These are phyloP conservation scores for Pristis pectinata DNA, from an alignment of 2,797 vertebrate genomes.

Conservation along the genomic window DNA sequence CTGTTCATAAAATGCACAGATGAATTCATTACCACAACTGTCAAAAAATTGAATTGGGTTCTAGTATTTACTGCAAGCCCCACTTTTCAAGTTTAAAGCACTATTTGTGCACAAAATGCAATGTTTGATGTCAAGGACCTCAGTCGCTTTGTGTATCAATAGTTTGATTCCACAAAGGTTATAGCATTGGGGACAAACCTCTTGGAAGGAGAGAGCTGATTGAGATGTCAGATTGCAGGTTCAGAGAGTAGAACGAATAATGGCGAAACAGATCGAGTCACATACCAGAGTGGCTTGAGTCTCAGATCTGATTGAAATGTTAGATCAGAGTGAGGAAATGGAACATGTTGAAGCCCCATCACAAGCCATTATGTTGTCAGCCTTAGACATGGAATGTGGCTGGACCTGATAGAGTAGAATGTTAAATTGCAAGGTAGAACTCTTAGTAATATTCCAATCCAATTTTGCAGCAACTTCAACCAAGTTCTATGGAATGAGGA, in stretches of 20 bases:
- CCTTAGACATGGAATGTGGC: not conserved
- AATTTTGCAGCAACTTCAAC: not conserved
- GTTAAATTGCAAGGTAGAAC: not conserved
- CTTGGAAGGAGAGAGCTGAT: not conserved
- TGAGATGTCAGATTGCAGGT: not conserved
- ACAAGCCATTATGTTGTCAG: not conserved
- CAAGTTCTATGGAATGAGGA: not conserved
- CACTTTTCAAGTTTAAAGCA: not conserved
- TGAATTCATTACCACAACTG: not conserved
- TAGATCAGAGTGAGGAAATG: not conserved
- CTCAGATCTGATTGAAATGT: not conserved
- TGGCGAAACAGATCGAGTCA: not conserved
- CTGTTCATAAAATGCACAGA: not conserved
- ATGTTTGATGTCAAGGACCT: not conserved
- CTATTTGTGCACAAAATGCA: not conserved
- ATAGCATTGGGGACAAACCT: not conserved
- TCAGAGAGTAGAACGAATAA: not conserved
- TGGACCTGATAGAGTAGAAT: not conserved
- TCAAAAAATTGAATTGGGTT: not conserved
- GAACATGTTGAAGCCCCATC: not conserved
- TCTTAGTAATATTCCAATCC: not conserved
- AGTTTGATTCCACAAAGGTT: not conserved
- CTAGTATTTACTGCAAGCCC: not conserved
- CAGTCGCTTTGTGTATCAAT: not conserved
- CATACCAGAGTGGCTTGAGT: not conserved